phyloP scores from a whole-genome alignment of 1,140 invertebrate genomes.

The Anastrepha obliqua region DNA sequence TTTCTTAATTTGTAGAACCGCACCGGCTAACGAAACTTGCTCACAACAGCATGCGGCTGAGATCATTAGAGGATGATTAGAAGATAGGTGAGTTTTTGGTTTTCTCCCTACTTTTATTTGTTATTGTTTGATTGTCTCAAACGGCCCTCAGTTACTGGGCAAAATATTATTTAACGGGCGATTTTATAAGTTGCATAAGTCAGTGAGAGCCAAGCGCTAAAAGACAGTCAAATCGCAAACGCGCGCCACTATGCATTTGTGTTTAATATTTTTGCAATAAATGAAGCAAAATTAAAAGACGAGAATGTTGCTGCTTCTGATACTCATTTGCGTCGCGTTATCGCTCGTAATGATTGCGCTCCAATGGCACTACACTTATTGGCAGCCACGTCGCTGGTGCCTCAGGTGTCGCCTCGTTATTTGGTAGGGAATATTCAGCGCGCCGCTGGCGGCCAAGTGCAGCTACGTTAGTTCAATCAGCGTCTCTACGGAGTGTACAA shows the following conservation, averaged over 20 bases:
- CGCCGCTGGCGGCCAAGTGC: too few species aligned
- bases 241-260: too few species aligned
- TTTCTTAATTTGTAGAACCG: not conserved
- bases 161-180: too few species aligned
- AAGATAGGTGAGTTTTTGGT: not conserved
- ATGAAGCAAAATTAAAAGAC: not conserved
- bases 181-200: too few species aligned
- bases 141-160: not conserved
- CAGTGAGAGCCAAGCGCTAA: too few species aligned
- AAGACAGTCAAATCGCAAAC: too few species aligned
- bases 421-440: too few species aligned
- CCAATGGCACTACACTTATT: slow-evolving; percentile 67
- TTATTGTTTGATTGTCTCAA: not conserved
- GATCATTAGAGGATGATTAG: not conserved
- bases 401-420: slow-evolving; percentile 60
- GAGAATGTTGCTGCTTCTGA: not conserved
- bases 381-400: slow-evolving; percentile 74
- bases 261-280: not conserved
- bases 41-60: too few species aligned
- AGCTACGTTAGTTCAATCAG: slow-evolving; percentile 66
- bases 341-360: not conserved
- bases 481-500: slow-evolving; percentile 65
- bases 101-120: not conserved
- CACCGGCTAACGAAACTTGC: too few species aligned
- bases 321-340: not conserved